phyloP scores from a whole-genome alignment of 2,797 vertebrate species.

The Centroberyx gerrardi region DNA sequence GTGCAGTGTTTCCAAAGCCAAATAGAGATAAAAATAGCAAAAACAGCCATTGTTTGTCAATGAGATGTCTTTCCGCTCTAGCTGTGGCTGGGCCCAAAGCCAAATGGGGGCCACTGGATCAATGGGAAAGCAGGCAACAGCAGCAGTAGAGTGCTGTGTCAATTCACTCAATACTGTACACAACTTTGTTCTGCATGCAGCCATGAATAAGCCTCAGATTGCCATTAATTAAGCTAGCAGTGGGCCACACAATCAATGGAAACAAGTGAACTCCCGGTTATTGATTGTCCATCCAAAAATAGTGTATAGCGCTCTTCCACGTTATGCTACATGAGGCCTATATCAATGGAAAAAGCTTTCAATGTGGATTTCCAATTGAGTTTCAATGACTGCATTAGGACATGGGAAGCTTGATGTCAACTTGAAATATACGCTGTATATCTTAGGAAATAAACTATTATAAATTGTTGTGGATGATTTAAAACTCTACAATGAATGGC shows the following conservation, averaged over 20 bases:
- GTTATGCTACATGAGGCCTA: neutral
- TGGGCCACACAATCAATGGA: conserved; percentile 62
- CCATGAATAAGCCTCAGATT: conserved; percentile 45
- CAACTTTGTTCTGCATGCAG: conserved; percentile 56
- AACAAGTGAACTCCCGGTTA: conserved; percentile 56
- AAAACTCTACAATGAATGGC: neutral
- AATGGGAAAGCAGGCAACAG: conserved; percentile 67
- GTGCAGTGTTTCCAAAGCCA: neutral
- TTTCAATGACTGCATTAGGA: conserved; percentile 22
- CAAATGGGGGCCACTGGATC: conserved; percentile 64
- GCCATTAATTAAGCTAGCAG: conserved; percentile 69
- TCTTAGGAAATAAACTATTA: neutral
- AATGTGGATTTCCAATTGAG: conserved; percentile 22
- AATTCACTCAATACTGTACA: conserved; percentile 68
- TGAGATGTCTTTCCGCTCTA: conserved; percentile 68
- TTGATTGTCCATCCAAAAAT: conserved; percentile 62
- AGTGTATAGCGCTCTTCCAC: conserved; percentile 37
- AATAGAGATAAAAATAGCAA: neutral
- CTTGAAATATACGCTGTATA: neutral
- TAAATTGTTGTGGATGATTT: neutral
- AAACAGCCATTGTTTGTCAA: conserved; percentile 32
- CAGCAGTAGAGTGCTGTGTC: conserved; percentile 46
- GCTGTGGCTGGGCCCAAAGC: conserved; percentile 53
- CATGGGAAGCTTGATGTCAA: neutral
- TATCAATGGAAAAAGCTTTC: conserved; percentile 25